Evolutionary conservation across 2,888 invertebrate species (phyloP).

Genomic region (Carpatolechia fugitivella): DNA sequence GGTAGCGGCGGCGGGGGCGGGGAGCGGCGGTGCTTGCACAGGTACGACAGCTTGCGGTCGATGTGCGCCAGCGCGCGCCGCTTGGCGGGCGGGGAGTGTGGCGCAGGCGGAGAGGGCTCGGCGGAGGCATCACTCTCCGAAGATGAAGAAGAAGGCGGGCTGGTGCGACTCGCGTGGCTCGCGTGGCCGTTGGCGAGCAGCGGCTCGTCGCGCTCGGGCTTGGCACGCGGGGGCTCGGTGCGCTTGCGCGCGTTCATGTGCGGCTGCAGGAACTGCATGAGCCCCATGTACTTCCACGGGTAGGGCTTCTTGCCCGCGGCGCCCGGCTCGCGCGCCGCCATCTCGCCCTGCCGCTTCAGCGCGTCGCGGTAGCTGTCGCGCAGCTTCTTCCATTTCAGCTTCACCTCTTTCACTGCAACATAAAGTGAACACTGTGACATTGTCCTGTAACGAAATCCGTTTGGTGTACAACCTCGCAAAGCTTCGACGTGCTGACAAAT

Average conservation of each 20-base stretch:
- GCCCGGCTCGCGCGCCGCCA: conserved; percentile 50
- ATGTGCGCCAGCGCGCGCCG: conserved; percentile 47
- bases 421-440: neutral
- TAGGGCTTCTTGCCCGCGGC: conserved; percentile 44
- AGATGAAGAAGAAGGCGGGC: conserved; percentile 26
- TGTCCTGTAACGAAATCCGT: too few species aligned
- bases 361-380: conserved; percentile 74
- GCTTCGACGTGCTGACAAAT: too few species aligned
- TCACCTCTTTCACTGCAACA: conserved; percentile 67
- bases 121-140: conserved; percentile 38
- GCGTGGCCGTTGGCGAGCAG: conserved; percentile 21
- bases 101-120: conserved; percentile 29
- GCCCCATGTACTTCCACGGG: conserved; percentile 68
- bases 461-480: too few species aligned
- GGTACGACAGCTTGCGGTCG: conserved; percentile 55
- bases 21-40: conserved; percentile 40
- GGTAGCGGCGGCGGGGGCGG: conserved; percentile 22
- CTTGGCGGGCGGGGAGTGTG: conserved; percentile 35
- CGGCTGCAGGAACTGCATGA: conserved; percentile 71
- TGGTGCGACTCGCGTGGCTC: too few species aligned
- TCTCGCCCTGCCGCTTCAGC: conserved; percentile 64
- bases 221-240: conserved; percentile 33
- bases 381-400: conserved; percentile 70
- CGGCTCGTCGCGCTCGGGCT: conserved; percentile 17
- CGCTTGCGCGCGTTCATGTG: conserved; percentile 67